Percentiles rank a stretch among this genome's conserved stretches.
phyloP scores from a whole-genome alignment of 2,797 vertebrate genomes.

The Fratercula arctica region DNA sequence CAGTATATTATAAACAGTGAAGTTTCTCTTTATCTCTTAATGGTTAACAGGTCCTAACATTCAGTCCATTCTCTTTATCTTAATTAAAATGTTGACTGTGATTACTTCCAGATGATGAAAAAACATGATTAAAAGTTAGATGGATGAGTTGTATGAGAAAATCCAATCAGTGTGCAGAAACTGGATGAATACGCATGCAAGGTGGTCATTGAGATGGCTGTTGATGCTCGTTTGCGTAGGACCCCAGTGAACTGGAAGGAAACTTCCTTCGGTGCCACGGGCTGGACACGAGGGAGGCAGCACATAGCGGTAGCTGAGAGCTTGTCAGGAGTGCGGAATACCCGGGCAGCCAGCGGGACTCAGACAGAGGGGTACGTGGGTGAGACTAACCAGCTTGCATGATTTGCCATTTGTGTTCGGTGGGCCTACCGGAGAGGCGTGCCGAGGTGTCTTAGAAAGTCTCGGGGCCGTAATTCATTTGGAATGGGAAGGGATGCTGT shows the following conservation, averaged over 20 bases:
- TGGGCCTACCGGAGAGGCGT: neutral
- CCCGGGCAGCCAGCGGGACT: neutral
- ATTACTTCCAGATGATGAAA: slow-evolving; percentile 33
- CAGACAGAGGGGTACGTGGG: accelerated
- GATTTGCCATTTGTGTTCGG: neutral
- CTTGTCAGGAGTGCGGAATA: neutral
- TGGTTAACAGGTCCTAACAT: neutral
- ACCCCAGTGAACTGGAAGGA: neutral
- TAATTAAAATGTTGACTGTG: slow-evolving; percentile 33
- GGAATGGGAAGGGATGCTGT: neutral
- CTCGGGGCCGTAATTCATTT: neutral
- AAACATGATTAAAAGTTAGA: neutral
- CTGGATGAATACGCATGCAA: accelerated
- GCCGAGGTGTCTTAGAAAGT: neutral
- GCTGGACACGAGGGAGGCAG: neutral
- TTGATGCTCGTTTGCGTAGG: neutral
- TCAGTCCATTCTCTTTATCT: neutral
- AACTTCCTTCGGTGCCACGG: neutral
- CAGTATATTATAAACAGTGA: neutral
- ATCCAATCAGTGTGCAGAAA: neutral
- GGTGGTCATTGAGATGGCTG: neutral
- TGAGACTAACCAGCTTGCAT: neutral
- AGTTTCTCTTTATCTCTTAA: neutral
- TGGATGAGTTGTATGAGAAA: neutral
- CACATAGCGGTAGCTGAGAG: neutral